Conservation (phyloP, 2,888 invertebrate species). For the Melipona beecheii region DNA sequence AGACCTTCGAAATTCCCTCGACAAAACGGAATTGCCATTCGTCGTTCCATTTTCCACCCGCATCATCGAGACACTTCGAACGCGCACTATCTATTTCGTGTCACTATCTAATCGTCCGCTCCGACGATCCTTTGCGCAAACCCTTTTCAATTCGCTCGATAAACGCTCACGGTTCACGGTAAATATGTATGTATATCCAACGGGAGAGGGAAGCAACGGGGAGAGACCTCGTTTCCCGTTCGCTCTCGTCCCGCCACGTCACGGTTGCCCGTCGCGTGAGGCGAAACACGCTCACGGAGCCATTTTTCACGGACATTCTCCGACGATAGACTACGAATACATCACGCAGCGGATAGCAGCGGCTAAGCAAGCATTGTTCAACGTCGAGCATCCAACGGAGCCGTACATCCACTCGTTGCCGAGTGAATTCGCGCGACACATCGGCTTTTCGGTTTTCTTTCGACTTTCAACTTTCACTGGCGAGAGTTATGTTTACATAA, state of each 20-base stretch:
- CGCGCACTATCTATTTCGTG: conserved; percentile 32
- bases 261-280: conserved; percentile 29
- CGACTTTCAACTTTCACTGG: neutral
- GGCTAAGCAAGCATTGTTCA: conserved; percentile 63
- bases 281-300: conserved; percentile 41
- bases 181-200: conserved; percentile 55
- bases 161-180: conserved; percentile 44
- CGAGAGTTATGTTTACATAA: neutral
- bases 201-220: neutral
- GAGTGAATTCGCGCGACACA: conserved; percentile 27
- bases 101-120: conserved; percentile 45
- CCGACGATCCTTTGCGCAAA: conserved; percentile 43
- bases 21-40: neutral
- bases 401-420: conserved; percentile 15
- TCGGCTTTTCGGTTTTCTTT: neutral
- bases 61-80: conserved; percentile 23
- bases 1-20: neutral
- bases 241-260: conserved; percentile 42
- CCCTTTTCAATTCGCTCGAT: conserved; percentile 57
- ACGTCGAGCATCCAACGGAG: conserved; percentile 50
- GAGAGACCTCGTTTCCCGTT: conserved; percentile 50
- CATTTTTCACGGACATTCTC: conserved; percentile 60
- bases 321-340: conserved; percentile 56
- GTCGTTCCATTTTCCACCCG: conserved; percentile 17
- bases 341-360: conserved; percentile 40